phyloP scores from a whole-genome alignment of 2,797 vertebrate genomes.

The Phyllotis vaccarum region DNA sequence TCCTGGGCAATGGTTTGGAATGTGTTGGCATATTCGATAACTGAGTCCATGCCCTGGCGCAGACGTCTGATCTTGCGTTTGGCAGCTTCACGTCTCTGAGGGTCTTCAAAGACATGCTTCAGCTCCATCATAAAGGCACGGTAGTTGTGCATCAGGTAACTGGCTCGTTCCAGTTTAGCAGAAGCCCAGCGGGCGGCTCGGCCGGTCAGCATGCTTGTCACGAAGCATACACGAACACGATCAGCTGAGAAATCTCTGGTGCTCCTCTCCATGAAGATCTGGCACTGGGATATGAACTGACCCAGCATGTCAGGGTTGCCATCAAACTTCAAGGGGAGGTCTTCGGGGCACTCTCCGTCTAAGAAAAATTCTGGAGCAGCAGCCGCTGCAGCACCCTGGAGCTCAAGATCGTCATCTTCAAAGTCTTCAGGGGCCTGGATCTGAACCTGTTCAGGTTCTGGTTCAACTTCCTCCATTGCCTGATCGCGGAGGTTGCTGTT shows the following conservation, averaged over 20 bases:
- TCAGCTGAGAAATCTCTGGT: constrained; percentile 77
- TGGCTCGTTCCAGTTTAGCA: constrained; percentile 68
- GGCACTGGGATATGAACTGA: constrained; percentile 80
- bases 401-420: constrained; percentile 62
- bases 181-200: constrained; percentile 81
- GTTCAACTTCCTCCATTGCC: not conserved
- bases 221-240: constrained; percentile 79
- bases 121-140: constrained; percentile 80
- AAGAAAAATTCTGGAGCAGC: not conserved
- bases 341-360: constrained; percentile 61
- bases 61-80: constrained; percentile 83
- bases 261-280: constrained; percentile 79
- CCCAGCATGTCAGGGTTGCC: constrained; percentile 79
- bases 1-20: constrained; percentile 82
- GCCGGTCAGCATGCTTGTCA: constrained; percentile 82
- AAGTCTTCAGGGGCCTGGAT: not conserved
- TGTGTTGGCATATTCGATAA: constrained; percentile 72
- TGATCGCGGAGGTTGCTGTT: constrained; percentile 66
- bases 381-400: constrained; percentile 53
- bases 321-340: constrained; percentile 79
- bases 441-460: not conserved
- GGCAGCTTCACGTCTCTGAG: constrained; percentile 77
- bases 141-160: constrained; percentile 81
- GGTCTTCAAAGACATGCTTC: constrained; percentile 82
- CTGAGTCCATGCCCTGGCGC: constrained; percentile 75